Conservation (phyloP, 2,797 vertebrate genomes). For the Poliocrania exsul region DNA sequence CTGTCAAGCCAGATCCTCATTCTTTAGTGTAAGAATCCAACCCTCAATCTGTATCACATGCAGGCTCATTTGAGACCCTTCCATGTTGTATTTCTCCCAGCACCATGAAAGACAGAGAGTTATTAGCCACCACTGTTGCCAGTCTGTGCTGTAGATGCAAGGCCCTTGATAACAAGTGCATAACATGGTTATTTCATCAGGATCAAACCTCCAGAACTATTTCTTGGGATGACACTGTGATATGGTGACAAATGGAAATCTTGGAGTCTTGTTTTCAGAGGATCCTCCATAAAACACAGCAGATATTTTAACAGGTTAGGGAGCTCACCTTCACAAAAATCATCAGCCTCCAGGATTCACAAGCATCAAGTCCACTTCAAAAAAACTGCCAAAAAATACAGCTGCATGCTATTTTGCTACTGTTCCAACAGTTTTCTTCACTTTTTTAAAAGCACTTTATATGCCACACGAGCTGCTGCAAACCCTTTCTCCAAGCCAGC, state of each 20-base stretch:
- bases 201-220: neutral
- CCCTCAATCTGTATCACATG: neutral
- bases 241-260: neutral
- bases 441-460: neutral
- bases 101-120: neutral
- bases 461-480: neutral
- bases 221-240: neutral
- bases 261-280: neutral
- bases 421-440: neutral
- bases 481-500: neutral
- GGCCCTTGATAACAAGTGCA: neutral
- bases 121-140: neutral
- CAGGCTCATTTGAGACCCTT: neutral
- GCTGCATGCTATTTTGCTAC: neutral
- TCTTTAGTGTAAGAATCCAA: neutral
- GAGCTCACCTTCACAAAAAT: neutral
- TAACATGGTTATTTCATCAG: neutral
- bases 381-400: neutral
- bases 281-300: neutral
- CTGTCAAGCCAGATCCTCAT: neutral
- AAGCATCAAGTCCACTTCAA: neutral
- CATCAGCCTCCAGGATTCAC: neutral
- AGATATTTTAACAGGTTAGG: neutral
- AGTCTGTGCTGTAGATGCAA: neutral
- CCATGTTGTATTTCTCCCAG: neutral